Evolutionary conservation across 2,888 invertebrate species (phyloP).

Genomic region (Sarcophaga subvicina): DNA sequence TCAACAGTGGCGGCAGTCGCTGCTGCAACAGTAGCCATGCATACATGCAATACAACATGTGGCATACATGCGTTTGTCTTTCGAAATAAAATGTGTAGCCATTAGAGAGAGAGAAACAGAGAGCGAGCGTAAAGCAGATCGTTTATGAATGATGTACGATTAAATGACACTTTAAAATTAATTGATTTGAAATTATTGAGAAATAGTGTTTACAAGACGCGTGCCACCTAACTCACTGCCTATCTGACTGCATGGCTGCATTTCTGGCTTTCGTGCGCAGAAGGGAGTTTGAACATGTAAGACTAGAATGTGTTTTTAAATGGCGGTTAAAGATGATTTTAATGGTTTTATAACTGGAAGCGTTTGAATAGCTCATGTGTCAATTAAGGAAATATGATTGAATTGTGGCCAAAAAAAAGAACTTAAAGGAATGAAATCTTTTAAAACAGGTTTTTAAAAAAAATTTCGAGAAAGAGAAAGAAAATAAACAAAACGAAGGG

Average conservation of each 20-base stretch:
- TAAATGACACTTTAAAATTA: constrained; percentile 67
- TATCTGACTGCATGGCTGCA: too few species aligned
- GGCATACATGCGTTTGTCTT: neutral
- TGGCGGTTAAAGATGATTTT: constrained; percentile 34
- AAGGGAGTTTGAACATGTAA: neutral
- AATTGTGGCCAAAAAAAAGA: too few species aligned
- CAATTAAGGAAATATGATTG: constrained; percentile 25
- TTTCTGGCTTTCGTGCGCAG: neutral
- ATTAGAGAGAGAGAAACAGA: too few species aligned
- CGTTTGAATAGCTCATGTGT: constrained; percentile 21
- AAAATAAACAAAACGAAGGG: too few species aligned
- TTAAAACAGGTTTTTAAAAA: too few species aligned
- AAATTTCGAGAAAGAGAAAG: too few species aligned
- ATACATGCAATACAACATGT: neutral
- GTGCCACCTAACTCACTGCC: too few species aligned
- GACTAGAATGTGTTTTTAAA: constrained; percentile 40
- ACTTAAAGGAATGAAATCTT: too few species aligned
- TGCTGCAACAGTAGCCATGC: neutral
- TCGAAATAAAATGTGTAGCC: too few species aligned
- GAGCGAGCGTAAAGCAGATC: constrained; percentile 34
- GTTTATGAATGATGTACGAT: constrained; percentile 60
- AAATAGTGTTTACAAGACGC: neutral
- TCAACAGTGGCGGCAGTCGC: neutral
- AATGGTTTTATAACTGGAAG: constrained; percentile 35
- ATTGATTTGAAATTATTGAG: constrained; percentile 54